Conservation (phyloP, 2,888 invertebrate genomes). For the Tachystola acroxantha region DNA sequence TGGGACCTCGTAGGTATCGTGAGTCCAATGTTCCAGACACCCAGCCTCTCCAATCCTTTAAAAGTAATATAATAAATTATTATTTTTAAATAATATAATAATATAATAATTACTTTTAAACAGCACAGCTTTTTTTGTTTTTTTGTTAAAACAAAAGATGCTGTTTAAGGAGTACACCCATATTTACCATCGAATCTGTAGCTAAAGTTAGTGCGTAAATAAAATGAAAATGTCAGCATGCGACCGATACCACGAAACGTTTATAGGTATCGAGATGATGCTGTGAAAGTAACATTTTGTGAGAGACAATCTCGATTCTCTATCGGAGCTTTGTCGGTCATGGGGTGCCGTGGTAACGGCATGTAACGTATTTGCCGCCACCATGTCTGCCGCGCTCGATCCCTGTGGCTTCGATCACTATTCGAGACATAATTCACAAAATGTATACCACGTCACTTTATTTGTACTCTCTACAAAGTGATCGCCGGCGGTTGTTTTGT, state of each 20-base stretch:
- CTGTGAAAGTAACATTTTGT: not conserved
- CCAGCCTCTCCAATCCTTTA: no score
- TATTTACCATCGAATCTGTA: no score
- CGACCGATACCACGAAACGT: not conserved
- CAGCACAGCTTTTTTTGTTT: no score
- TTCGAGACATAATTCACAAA: conserved; percentile 3
- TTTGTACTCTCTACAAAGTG: not conserved
- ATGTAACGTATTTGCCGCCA: conserved; percentile 13
- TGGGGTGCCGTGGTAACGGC: conserved; percentile 7
- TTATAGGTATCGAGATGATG: not conserved
- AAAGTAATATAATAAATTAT: no score
- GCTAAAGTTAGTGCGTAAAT: not conserved
- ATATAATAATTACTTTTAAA: no score
- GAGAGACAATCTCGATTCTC: conserved; percentile 7
- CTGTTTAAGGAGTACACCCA: no score
- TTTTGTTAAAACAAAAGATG: no score
- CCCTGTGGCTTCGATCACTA: conserved; percentile 9
- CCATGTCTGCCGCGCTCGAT: conserved; percentile 8
- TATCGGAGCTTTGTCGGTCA: not conserved
- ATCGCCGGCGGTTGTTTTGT: not conserved
- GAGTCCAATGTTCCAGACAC: no score
- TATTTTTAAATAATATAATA: no score
- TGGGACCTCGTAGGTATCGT: no score
- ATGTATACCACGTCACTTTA: conserved; percentile 1
- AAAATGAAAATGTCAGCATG: not conserved